Percentiles rank a stretch among this genome's conserved stretches.
These are phyloP conservation scores for Heliconius ethilla DNA, from an alignment of 2,888 invertebrate species.

Conservation along the genomic window DNA sequence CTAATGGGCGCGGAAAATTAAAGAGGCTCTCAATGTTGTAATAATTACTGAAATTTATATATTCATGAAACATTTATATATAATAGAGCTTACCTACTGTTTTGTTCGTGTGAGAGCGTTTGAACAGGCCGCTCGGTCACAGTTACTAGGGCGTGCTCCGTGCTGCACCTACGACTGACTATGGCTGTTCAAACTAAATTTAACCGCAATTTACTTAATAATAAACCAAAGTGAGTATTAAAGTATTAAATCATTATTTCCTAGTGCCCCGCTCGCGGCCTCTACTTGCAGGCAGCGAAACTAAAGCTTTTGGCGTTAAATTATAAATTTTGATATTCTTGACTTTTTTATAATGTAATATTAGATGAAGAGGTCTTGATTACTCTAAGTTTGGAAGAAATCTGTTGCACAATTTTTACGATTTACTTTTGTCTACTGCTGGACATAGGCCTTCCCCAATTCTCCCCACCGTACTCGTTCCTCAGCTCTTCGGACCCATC, in stretches of 20 bases:
- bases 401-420: too few relatives aligned
- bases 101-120: background rate
- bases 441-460: too few relatives aligned
- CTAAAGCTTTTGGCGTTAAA: too few relatives aligned
- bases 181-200: background rate
- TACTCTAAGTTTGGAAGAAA: too few relatives aligned
- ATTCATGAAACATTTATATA: background rate
- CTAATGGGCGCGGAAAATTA: conserved; percentile 17
- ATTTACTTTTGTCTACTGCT: too few relatives aligned
- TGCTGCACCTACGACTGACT: background rate
- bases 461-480: too few relatives aligned
- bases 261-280: too few relatives aligned
- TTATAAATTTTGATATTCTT: too few relatives aligned
- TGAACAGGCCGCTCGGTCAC: background rate
- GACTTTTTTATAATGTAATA: too few relatives aligned
- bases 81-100: background rate
- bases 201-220: background rate
- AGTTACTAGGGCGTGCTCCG: conserved; percentile 14
- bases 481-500: too few relatives aligned
- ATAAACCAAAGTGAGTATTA: background rate
- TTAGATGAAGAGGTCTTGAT: too few relatives aligned
- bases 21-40: conserved; percentile 15
- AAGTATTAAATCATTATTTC: background rate
- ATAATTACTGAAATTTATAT: conserved; percentile 15
- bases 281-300: too few relatives aligned